Percentiles rank a stretch among this genome's conserved stretches.
Conservation (phyloP, 2,888 invertebrate species). For the Drosophila picticornis region DNA sequence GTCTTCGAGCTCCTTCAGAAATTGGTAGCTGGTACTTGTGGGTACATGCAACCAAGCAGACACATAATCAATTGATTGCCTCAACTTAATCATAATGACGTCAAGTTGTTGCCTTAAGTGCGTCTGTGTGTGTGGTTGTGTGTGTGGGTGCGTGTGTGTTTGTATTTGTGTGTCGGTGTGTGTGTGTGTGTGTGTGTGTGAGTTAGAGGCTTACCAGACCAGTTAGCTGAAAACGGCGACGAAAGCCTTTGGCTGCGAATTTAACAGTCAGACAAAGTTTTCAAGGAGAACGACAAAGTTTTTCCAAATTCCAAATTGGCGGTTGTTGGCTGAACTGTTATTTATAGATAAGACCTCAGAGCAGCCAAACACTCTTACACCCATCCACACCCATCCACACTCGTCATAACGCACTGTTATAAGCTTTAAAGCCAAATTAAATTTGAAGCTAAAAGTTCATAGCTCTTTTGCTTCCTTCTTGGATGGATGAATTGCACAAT, state of each 20-base stretch:
- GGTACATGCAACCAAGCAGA: neutral
- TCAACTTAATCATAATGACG: slow-evolving; percentile 57
- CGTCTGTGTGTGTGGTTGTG: neutral
- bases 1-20: slow-evolving; percentile 22
- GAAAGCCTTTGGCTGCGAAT: slow-evolving; percentile 45
- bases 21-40: slow-evolving; percentile 3
- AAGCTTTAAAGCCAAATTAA: slow-evolving; percentile 30
- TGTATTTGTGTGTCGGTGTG: slow-evolving; percentile 4
- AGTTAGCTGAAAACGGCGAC: slow-evolving; percentile 39
- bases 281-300: slow-evolving; percentile 46
- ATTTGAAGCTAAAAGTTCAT: slow-evolving; percentile 35
- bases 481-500: slow-evolving; percentile 4
- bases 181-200: slow-evolving; percentile 15
- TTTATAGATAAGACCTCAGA: slow-evolving; percentile 61
- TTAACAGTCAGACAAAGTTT: slow-evolving; percentile 63
- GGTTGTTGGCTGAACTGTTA: slow-evolving; percentile 53
- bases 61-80: slow-evolving; percentile 58
- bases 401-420: neutral
- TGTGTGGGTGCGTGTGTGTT: neutral
- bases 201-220: slow-evolving; percentile 36
- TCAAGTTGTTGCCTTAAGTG: slow-evolving; percentile 2
- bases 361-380: slow-evolving; percentile 15
- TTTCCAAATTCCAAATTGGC: slow-evolving; percentile 59
- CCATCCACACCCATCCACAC: neutral
- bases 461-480: slow-evolving; percentile 12